These are phyloP conservation scores for Strix occidentalis DNA, from an alignment of 2,797 vertebrate species.

Conservation along the genomic window DNA sequence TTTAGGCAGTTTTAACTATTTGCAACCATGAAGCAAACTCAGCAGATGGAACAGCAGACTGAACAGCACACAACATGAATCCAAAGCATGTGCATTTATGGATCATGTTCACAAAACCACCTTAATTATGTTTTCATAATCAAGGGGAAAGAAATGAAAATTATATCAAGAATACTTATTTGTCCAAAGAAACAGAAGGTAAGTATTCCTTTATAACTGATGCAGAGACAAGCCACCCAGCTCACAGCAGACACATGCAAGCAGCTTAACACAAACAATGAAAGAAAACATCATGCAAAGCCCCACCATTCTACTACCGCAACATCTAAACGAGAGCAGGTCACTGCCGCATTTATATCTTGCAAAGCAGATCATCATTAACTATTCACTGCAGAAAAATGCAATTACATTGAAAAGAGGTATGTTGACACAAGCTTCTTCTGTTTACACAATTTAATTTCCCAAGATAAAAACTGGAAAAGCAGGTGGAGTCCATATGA, in stretches of 20 bases:
- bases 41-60: background rate
- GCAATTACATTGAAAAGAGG: background rate
- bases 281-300: slow-evolving; percentile 76
- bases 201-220: background rate
- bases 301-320: slow-evolving; percentile 87
- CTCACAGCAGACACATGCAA: background rate
- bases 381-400: slow-evolving; percentile 30
- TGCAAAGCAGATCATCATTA: slow-evolving; percentile 68
- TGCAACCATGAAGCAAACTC: background rate
- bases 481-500: background rate
- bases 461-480: background rate
- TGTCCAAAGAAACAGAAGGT: background rate
- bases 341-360: slow-evolving; percentile 78
- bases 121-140: background rate
- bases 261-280: slow-evolving; percentile 20
- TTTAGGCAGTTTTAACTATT: background rate
- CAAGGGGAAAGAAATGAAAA: background rate
- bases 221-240: background rate
- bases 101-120: background rate
- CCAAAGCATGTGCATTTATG: background rate
- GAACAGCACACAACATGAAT: background rate
- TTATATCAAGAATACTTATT: background rate
- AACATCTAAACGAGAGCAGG: slow-evolving; percentile 85
- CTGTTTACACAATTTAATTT: background rate
- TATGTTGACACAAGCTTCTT: background rate